These are phyloP conservation scores for Otis tarda DNA, from an alignment of 2,113 vertebrate species.

Conservation along the genomic window DNA sequence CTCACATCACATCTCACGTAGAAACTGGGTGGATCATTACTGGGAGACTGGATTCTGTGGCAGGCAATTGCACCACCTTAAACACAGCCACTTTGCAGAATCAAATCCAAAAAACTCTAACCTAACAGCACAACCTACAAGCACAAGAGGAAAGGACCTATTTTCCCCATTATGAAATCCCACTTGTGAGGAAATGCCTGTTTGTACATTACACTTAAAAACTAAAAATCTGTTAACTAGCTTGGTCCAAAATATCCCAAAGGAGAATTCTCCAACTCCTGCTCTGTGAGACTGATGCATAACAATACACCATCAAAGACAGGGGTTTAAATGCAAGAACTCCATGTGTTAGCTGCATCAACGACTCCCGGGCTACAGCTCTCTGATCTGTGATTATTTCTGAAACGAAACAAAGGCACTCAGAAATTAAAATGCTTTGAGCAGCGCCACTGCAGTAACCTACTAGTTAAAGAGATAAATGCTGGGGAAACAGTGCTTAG, in stretches of 20 bases:
- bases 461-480: neutral
- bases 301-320: neutral
- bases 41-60: neutral
- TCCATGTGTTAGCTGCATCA: neutral
- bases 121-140: neutral
- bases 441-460: neutral
- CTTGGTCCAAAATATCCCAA: neutral
- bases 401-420: neutral
- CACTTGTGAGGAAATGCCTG: neutral
- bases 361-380: neutral
- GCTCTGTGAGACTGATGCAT: neutral
- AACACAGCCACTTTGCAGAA: neutral
- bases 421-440: neutral
- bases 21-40: neutral
- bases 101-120: neutral
- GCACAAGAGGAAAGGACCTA: neutral
- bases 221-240: neutral
- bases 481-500: neutral
- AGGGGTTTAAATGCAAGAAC: neutral
- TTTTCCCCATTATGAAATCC: neutral
- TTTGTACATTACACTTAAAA: too few relatives aligned
- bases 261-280: neutral
- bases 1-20: neutral
- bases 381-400: neutral
- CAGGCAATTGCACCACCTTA: neutral